A percentile compares a stretch with the other conserved stretches of the same genome.
Conservation (phyloP, 1,140 invertebrate genomes). For the Halesus radiatus region DNA sequence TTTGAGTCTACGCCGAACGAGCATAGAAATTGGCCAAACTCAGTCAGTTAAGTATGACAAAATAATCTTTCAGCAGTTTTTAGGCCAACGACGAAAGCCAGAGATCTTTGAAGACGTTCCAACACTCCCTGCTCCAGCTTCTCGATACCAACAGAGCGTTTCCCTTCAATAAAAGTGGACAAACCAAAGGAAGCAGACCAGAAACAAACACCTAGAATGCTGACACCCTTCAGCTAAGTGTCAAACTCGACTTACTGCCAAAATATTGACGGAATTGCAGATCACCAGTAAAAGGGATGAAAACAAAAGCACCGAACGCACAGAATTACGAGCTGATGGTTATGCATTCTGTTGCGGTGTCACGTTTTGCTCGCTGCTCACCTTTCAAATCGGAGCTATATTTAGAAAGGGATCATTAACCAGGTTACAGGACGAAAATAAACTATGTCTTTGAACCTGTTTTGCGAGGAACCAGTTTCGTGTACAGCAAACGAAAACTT, state of each 20-base stretch:
- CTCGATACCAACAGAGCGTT: not conserved
- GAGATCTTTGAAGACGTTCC: slow-evolving; percentile 15
- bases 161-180: not conserved
- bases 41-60: not conserved
- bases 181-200: not conserved
- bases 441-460: slow-evolving; percentile 20
- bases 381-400: slow-evolving; percentile 21
- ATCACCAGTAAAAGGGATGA: too few species aligned
- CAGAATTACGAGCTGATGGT: not conserved
- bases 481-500: not conserved
- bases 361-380: not conserved
- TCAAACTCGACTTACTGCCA: too few species aligned
- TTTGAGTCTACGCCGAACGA: too few species aligned
- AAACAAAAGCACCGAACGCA: too few species aligned
- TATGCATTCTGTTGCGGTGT: not conserved
- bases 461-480: not conserved
- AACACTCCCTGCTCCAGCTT: not conserved
- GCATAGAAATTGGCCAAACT: not conserved
- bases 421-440: slow-evolving; percentile 30
- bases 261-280: too few species aligned
- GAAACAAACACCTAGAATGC: not conserved
- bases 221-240: too few species aligned
- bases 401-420: slow-evolving; percentile 27
- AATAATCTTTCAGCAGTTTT: not conserved
- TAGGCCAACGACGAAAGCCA: not conserved